Conservation (phyloP, 1,140 invertebrate genomes). For the Batillaria attramentaria region DNA sequence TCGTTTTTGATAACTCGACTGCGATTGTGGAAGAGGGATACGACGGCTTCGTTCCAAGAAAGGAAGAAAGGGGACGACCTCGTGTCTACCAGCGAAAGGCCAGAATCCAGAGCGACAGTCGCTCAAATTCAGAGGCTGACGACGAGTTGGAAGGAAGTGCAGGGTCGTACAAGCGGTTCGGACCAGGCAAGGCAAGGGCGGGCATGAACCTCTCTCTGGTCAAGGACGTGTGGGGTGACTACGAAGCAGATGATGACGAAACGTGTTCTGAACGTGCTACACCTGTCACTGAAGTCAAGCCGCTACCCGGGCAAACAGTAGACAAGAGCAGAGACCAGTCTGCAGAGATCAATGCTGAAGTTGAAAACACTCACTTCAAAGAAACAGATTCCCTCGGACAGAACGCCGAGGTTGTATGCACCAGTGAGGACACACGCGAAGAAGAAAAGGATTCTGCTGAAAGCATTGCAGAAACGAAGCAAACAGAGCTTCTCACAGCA, state of each 20-base stretch:
- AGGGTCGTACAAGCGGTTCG: background rate
- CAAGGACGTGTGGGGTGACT: background rate
- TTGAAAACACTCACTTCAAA: too few relatives aligned
- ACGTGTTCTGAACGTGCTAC: slow-evolving; percentile 15
- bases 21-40: slow-evolving; percentile 21
- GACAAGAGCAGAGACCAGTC: slow-evolving; percentile 6
- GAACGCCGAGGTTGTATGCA: too few relatives aligned
- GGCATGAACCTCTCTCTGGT: background rate
- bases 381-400: too few relatives aligned
- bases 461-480: background rate
- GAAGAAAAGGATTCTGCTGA: background rate
- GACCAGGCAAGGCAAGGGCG: background rate
- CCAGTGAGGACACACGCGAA: background rate
- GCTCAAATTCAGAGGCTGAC: slow-evolving; percentile 17
- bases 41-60: slow-evolving; percentile 12
- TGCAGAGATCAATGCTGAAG: too few relatives aligned
- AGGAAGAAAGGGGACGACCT: background rate
- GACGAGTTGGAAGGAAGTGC: too few relatives aligned
- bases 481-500: too few relatives aligned
- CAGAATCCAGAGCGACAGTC: background rate
- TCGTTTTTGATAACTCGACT: background rate
- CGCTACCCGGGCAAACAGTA: background rate
- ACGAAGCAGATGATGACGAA: slow-evolving; percentile 24
- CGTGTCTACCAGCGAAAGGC: background rate
- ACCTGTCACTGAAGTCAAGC: background rate